Evolutionary conservation across 2,113 vertebrate species (phyloP).

Genomic region (Scopus umbretta): DNA sequence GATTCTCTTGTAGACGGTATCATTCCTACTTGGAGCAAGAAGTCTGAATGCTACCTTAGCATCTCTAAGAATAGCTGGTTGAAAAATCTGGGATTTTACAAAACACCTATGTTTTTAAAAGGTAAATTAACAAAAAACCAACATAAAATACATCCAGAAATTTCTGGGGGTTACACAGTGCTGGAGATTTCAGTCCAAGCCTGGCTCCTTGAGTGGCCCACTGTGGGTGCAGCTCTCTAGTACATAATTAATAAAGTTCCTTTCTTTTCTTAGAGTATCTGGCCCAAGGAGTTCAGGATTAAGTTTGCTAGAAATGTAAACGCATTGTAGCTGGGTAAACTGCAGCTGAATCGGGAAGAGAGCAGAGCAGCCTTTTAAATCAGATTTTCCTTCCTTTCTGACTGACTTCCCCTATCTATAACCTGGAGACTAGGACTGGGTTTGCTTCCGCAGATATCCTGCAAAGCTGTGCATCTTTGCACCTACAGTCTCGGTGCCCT

Average conservation of each 20-base stretch:
- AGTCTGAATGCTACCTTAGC: not conserved
- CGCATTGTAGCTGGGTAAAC: not conserved
- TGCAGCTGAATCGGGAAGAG: not conserved
- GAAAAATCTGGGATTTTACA: not conserved
- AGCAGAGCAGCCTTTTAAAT: not conserved
- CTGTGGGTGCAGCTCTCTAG: not conserved
- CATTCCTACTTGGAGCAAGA: not conserved
- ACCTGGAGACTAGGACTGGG: not conserved
- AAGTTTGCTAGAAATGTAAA: not conserved
- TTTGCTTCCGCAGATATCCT: not conserved
- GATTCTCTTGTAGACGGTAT: not conserved
- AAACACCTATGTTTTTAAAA: not conserved
- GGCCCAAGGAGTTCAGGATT: not conserved
- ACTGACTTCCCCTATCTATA: not conserved
- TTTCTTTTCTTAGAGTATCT: not conserved
- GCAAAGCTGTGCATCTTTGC: not conserved
- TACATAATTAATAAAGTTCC: not conserved
- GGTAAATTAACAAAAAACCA: not conserved
- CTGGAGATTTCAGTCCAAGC: not conserved
- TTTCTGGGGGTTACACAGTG: not conserved
- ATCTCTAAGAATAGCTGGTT: not conserved
- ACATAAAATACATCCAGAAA: not conserved
- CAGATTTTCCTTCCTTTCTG: not conserved
- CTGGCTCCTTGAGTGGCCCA: not conserved
- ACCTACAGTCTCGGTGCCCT: not conserved